Percentiles rank a stretch among this genome's conserved stretches.
phyloP scores from a whole-genome alignment of 2,888 invertebrate species.

The Athetis lepigone region DNA sequence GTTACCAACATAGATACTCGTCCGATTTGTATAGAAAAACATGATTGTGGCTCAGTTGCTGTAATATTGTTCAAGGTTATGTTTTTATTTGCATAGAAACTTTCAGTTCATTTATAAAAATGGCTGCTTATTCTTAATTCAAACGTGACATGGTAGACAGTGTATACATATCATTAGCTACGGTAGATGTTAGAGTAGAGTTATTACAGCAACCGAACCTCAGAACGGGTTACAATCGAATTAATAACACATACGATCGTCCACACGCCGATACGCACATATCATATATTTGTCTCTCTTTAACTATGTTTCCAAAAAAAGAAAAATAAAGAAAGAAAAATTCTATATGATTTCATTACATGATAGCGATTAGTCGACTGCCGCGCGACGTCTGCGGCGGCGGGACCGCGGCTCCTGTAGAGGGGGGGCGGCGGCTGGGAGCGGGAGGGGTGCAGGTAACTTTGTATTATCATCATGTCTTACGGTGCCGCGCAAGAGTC shows the following conservation, averaged over 20 bases:
- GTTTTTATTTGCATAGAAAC: not conserved
- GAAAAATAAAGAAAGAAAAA: slow-evolving; percentile 83
- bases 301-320: slow-evolving; percentile 86
- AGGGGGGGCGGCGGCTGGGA: slow-evolving; percentile 76
- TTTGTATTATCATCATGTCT: slow-evolving; percentile 72
- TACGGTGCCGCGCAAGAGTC: slow-evolving; percentile 51
- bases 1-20: slow-evolving; percentile 70
- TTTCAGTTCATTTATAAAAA: slow-evolving; percentile 7
- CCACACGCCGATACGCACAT: slow-evolving; percentile 90
- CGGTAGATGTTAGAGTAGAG: not conserved
- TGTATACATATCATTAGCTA: not conserved
- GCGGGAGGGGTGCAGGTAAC: slow-evolving; percentile 74
- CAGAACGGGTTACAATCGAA: slow-evolving; percentile 78
- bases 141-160: not conserved
- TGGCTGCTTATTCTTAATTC: not conserved
- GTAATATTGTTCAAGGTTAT: slow-evolving; percentile 49
- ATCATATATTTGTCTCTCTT: slow-evolving; percentile 86
- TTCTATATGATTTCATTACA: slow-evolving; percentile 88
- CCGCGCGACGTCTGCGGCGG: slow-evolving; percentile 75
- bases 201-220: slow-evolving; percentile 72
- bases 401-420: slow-evolving; percentile 78
- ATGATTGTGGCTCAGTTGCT: slow-evolving; percentile 70
- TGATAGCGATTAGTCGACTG: slow-evolving; percentile 82
- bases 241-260: slow-evolving; percentile 86
- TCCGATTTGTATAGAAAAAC: slow-evolving; percentile 70